phyloP scores from a whole-genome alignment of 1,140 invertebrate genomes.

The Ceratina calcarata region DNA sequence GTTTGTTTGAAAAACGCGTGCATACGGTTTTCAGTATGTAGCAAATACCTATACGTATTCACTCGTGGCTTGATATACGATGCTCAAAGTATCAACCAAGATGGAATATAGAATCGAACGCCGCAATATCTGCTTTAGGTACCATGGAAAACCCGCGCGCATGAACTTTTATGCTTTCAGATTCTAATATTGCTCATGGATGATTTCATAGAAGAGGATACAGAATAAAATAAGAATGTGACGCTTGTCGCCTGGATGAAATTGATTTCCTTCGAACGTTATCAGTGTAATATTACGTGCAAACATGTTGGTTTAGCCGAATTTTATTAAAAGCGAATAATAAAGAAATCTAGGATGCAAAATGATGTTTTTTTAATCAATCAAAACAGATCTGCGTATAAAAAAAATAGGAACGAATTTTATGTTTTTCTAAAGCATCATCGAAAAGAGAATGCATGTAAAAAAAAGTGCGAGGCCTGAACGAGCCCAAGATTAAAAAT shows the following conservation, averaged over 20 bases:
- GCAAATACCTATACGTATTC: constrained; percentile 23
- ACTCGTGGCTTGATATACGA: constrained; percentile 15
- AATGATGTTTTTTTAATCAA: too few species aligned
- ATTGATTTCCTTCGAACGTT: neutral
- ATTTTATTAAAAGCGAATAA: too few species aligned
- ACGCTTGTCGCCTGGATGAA: neutral
- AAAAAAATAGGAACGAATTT: too few species aligned
- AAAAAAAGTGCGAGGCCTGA: too few species aligned
- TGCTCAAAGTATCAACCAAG: constrained; percentile 23
- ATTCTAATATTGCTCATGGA: constrained; percentile 38
- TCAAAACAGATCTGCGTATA: too few species aligned
- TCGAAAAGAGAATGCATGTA: too few species aligned
- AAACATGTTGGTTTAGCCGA: too few species aligned
- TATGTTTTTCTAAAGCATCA: too few species aligned
- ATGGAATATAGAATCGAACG: constrained; percentile 11
- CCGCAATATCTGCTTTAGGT: constrained; percentile 30
- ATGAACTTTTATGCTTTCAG: constrained; percentile 18
- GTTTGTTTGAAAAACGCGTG: neutral
- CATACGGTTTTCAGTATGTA: neutral
- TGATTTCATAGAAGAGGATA: neutral
- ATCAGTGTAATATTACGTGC: too few species aligned
- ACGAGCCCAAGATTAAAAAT: neutral
- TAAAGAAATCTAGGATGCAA: too few species aligned
- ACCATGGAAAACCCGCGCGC: neutral
- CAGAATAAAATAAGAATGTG: constrained; percentile 9